A percentile compares a stretch with the other conserved stretches of the same genome.
Evolutionary conservation across 2,797 vertebrate genomes (phyloP).

Genomic region (Amblyraja radiata): DNA sequence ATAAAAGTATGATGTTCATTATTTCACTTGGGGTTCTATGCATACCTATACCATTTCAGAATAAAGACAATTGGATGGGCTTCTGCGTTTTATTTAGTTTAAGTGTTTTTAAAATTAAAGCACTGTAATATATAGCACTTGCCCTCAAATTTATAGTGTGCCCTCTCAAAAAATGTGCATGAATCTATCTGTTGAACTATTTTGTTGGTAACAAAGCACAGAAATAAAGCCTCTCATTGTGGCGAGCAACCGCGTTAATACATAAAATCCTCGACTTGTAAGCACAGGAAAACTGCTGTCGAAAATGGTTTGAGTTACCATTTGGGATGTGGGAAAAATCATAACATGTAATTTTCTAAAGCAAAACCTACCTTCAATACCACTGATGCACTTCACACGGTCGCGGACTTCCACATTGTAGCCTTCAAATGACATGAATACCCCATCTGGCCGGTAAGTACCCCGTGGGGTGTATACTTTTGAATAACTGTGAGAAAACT

Average conservation of each 20-base stretch:
- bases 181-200: not conserved
- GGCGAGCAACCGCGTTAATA: not conserved
- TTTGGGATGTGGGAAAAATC: not conserved
- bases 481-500: conserved; percentile 97
- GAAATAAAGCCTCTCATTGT: not conserved
- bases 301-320: not conserved
- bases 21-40: not conserved
- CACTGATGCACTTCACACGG: conserved; percentile 94
- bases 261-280: not conserved
- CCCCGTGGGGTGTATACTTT: conserved; percentile 87
- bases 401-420: conserved; percentile 97
- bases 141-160: no score
- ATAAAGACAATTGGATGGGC: no score
- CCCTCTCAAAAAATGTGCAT: no score
- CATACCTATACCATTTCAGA: not conserved
- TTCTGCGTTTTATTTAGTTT: no score
- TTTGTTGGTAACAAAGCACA: not conserved
- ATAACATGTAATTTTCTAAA: not conserved
- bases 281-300: not conserved
- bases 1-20: not conserved
- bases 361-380: conserved; percentile 77
- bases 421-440: conserved; percentile 98
- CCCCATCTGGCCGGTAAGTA: conserved; percentile 84
- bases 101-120: no score
- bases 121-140: no score